These are phyloP conservation scores for Hylomyscus alleni DNA, from an alignment of 2,797 vertebrate species.

Conservation along the genomic window DNA sequence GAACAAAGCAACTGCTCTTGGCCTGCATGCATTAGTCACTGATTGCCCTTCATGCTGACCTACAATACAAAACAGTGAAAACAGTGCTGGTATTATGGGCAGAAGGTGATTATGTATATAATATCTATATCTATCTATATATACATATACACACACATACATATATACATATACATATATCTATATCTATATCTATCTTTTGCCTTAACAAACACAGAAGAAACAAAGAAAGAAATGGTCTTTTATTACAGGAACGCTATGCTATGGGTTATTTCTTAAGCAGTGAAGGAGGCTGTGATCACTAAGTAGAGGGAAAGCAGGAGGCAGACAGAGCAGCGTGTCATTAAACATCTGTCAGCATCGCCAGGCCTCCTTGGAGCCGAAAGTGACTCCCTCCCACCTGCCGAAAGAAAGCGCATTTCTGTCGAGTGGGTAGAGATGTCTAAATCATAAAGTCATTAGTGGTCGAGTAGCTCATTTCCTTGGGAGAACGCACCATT, in stretches of 20 bases:
- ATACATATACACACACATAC: too few relatives aligned
- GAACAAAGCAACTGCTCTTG: slow-evolving; percentile 87
- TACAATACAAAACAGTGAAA: slow-evolving; percentile 80
- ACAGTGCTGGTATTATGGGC: slow-evolving; percentile 9
- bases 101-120: not conserved
- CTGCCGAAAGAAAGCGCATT: slow-evolving; percentile 15
- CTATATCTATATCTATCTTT: not conserved
- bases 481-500: slow-evolving; percentile 52
- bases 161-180: too few relatives aligned
- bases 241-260: slow-evolving; percentile 24
- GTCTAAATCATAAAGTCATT: slow-evolving; percentile 55
- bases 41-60: slow-evolving; percentile 87
- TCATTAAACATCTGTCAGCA: slow-evolving; percentile 9
- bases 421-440: slow-evolving; percentile 64
- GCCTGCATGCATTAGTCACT: slow-evolving; percentile 87
- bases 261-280: not conserved
- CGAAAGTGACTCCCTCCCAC: not conserved
- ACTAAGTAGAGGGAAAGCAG: slow-evolving; percentile 14
- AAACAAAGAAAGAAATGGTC: not conserved
- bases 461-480: slow-evolving; percentile 63
- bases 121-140: too few relatives aligned
- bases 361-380: not conserved
- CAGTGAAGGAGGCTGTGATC: not conserved
- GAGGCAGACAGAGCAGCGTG: not conserved
- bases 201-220: slow-evolving; percentile 7